These are phyloP conservation scores for Miichthys miiuy DNA, from an alignment of 2,797 vertebrate species.

Conservation along the genomic window DNA sequence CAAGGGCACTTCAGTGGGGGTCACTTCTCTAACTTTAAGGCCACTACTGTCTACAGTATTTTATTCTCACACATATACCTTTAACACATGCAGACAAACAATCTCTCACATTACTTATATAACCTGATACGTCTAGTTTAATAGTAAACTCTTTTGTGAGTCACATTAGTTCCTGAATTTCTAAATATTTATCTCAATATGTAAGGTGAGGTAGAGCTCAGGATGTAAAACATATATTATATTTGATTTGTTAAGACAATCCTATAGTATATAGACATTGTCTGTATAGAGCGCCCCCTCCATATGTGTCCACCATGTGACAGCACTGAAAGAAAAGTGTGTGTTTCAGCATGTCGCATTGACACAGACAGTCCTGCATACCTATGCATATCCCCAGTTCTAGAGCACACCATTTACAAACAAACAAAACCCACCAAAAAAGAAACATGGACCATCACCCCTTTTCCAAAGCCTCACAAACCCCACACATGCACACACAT, in stretches of 20 bases:
- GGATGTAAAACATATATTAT: not conserved
- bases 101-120: not conserved
- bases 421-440: constrained; percentile 74
- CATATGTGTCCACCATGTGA: constrained; percentile 64
- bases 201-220: not conserved
- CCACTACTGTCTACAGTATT: not conserved
- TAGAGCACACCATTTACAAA: constrained; percentile 80
- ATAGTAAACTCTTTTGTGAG: not conserved
- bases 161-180: not conserved
- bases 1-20: not conserved
- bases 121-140: not conserved
- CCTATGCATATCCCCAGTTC: constrained; percentile 84
- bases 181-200: not conserved
- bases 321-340: constrained; percentile 81
- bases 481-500: not conserved
- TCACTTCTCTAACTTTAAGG: not conserved
- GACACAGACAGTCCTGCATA: constrained; percentile 79
- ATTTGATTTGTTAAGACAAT: constrained; percentile 30
- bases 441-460: constrained; percentile 58
- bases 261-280: constrained; percentile 1
- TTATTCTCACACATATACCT: not conserved
- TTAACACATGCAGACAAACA: not conserved
- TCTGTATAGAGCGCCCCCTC: constrained; percentile 39
- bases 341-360: constrained; percentile 86
- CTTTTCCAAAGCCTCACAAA: constrained; percentile 50